These are phyloP conservation scores for Lacerta bilineata DNA, from an alignment of 2,797 vertebrate genomes.

Conservation along the genomic window DNA sequence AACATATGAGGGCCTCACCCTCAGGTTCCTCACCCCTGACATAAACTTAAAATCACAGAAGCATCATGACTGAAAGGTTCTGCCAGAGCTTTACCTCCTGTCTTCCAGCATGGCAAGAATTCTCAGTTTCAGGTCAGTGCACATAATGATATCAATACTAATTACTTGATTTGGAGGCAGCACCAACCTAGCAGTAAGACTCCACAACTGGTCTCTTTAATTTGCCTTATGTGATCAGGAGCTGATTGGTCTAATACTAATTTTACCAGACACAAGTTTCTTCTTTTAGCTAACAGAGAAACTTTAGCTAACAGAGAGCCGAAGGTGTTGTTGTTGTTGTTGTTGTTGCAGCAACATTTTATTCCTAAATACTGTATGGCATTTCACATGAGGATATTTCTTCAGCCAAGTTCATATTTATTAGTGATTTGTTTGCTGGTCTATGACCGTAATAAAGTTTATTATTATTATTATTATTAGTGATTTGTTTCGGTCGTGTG, in stretches of 20 bases:
- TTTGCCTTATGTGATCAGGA: neutral
- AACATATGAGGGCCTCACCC: neutral
- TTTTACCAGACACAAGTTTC: neutral
- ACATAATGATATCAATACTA: neutral
- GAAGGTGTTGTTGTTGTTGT: neutral
- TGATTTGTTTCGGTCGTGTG: neutral
- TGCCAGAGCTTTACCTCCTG: neutral
- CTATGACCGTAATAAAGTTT: too few species aligned
- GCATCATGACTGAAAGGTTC: neutral
- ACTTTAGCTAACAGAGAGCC: neutral
- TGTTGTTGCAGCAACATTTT: neutral
- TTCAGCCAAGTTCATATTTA: neutral
- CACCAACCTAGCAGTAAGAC: neutral
- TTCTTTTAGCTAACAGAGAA: neutral
- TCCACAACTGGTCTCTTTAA: neutral
- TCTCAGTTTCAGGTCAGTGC: neutral
- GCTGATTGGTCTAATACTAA: neutral
- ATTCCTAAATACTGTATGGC: neutral
- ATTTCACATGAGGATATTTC: neutral
- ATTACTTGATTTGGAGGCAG: neutral
- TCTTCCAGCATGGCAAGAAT: neutral
- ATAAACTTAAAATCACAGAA: neutral
- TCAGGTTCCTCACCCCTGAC: neutral
- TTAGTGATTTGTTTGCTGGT: neutral
- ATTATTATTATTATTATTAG: neutral